Conservation (phyloP, 1,140 invertebrate species). For the Drosophila santomea region DNA sequence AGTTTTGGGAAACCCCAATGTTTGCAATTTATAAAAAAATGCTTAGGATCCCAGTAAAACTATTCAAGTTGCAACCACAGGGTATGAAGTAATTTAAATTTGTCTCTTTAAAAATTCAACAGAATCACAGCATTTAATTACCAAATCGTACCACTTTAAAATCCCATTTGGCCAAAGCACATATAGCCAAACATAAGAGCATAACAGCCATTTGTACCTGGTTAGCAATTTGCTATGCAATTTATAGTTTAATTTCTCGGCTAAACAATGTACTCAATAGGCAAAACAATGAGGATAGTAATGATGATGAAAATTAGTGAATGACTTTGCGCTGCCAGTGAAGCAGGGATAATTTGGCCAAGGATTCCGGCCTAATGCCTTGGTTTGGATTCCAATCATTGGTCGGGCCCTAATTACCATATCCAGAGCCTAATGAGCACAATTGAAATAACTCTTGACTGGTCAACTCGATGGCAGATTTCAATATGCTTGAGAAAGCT, state of each 20-base stretch:
- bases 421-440: conserved; percentile 44
- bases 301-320: conserved; percentile 17
- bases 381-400: conserved; percentile 5
- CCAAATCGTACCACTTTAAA: background rate
- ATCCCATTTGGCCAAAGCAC: background rate
- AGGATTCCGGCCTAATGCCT: conserved; percentile 17
- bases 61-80: too few species aligned
- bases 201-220: background rate
- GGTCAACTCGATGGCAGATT: conserved; percentile 11
- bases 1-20: background rate
- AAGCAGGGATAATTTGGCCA: conserved; percentile 19
- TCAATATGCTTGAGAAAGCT: conserved; percentile 32
- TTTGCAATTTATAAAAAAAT: background rate
- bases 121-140: background rate
- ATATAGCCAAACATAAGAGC: background rate
- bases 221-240: background rate
- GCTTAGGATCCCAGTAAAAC: too few species aligned
- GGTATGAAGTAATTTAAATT: too few species aligned
- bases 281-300: background rate
- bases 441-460: conserved; percentile 39
- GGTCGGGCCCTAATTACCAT: conserved; percentile 25
- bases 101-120: background rate
- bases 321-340: conserved; percentile 10
- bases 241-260: conserved; percentile 36
- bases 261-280: conserved; percentile 13